Base-by-base conservation (phyloP, 2,113 vertebrate genomes). In the Malurus cyaneus region DNA sequence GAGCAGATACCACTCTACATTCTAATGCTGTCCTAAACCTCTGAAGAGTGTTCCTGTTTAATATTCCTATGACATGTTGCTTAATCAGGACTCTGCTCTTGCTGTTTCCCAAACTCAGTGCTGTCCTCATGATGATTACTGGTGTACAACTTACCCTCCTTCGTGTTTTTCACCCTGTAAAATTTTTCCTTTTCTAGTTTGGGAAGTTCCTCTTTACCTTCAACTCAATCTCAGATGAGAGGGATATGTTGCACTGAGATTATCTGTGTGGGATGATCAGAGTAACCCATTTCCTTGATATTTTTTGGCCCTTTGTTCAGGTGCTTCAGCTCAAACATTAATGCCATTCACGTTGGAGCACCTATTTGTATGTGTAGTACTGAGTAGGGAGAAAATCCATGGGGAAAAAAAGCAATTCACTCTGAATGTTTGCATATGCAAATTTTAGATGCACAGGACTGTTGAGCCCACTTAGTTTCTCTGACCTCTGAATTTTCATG, bases 321-420 rank as follows among this genome's bases (percentile, higher is more conserved):
- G 17, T 72, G 70, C 67, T 91, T 49, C 57, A 82, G 62, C 50
- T 82, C 64, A 39, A 15, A 25, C n/a, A 44, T 34, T 44, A 74
- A 44, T 25, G 6, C 64, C 24, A 16, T 24, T 76, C 42, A 42
- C 4, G 6, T 4, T 92, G 88, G 83, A 93, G 88, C 95, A 89
- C 74, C 32, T 77, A 2, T 9, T 5, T 59, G 50, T 80, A 6
- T 59, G 8, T n/a, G 8, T 20, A 36, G 34, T 57, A 21, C 36
- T 44, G 56, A 66, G 12, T 18, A 96, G 93, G 93, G 92, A 87
- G 84, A 72, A 94, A 94, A 95, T 94, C 95, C 95, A 94, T 94
- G 95, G 94, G 96, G 95, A 95, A 95, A 97, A 97, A 39, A 97
- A 96, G 69, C 84, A 81, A 76, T 72, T 94, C 42, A 94, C 57